Percentiles rank a stretch among this genome's conserved stretches.
phyloP scores from a whole-genome alignment of 2,113 vertebrate species.

The Narcine bancroftii region DNA sequence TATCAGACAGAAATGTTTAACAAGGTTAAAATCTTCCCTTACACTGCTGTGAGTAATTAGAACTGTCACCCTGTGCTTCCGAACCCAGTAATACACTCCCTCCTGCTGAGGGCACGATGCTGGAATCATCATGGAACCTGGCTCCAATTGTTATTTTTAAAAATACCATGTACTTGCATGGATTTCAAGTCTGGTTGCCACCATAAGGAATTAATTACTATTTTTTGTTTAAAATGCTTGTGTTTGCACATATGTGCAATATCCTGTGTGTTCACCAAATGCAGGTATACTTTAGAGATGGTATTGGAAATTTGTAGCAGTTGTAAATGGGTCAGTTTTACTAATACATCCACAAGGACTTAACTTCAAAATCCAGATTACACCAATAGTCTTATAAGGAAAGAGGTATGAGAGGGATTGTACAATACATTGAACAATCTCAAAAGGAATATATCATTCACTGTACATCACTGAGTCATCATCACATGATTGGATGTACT shows the following conservation, averaged over 20 bases:
- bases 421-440: neutral
- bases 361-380: slow-evolving; percentile 23
- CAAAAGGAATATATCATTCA: neutral
- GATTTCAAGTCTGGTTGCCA: neutral
- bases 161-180: slow-evolving; percentile 4
- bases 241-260: neutral
- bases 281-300: neutral
- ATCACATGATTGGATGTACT: neutral
- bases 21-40: neutral
- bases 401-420: slow-evolving; percentile 1
- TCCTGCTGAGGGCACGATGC: neutral
- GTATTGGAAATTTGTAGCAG: neutral
- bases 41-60: neutral
- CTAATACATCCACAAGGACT: neutral
- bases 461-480: neutral
- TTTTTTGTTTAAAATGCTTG: neutral
- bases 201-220: neutral
- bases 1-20: neutral
- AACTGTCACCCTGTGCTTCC: too few relatives aligned
- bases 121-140: neutral
- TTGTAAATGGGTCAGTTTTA: slow-evolving; percentile 18
- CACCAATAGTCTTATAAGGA: slow-evolving; percentile 9
- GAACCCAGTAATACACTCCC: neutral
- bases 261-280: neutral
- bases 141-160: neutral